These are phyloP conservation scores for Morinoia aosen DNA, from an alignment of 2,888 invertebrate species.

Conservation along the genomic window DNA sequence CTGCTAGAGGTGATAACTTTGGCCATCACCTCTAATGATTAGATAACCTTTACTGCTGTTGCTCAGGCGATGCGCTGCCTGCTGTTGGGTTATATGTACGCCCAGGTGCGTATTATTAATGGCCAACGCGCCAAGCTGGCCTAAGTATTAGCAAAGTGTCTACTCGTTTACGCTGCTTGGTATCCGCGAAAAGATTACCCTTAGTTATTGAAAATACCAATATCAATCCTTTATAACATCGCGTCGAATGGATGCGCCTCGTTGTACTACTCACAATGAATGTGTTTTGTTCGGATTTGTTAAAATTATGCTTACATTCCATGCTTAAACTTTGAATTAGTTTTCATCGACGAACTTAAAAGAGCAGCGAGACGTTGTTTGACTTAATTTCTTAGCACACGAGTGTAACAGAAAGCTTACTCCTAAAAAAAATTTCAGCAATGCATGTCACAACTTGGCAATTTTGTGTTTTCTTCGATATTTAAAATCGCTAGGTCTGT, in stretches of 20 bases:
- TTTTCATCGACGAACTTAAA: neutral
- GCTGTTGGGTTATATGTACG: constrained; percentile 7
- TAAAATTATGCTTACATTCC: neutral
- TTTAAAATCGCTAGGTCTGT: no score
- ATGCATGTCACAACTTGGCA: no score
- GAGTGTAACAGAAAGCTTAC: no score
- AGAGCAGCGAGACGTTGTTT: neutral
- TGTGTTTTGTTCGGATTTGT: neutral
- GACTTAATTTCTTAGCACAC: neutral
- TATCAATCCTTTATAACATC: neutral
- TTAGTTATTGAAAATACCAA: neutral
- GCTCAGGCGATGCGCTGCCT: neutral
- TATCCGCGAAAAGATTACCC: neutral
- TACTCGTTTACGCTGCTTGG: neutral
- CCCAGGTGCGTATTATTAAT: neutral
- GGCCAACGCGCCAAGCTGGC: neutral
- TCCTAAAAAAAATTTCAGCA: no score
- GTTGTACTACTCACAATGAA: neutral
- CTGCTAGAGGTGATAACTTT: constrained; percentile 49
- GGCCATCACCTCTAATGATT: constrained; percentile 52
- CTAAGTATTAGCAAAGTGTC: neutral
- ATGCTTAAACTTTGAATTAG: neutral
- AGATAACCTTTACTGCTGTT: constrained; percentile 47
- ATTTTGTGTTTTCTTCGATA: no score
- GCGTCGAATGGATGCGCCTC: no score